phyloP scores from a whole-genome alignment of 2,113 vertebrate species.

The Callipepla californica region DNA sequence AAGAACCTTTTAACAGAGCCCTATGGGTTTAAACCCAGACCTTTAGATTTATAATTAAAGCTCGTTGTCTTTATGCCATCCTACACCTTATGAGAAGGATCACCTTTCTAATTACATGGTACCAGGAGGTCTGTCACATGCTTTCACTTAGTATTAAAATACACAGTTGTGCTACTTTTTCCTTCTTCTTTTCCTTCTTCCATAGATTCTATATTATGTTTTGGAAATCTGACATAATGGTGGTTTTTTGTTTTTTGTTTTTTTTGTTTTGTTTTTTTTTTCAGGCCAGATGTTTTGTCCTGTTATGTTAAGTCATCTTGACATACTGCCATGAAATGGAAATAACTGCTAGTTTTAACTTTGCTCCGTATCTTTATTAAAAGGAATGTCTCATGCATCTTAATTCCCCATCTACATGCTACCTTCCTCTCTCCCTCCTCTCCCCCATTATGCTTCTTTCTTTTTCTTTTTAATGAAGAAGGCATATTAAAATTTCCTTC shows the following conservation, averaged over 20 bases:
- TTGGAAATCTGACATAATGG: conserved; percentile 71
- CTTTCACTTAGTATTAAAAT: conserved; percentile 54
- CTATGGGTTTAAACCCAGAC: conserved; percentile 58
- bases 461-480: conserved; percentile 53
- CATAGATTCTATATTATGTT: conserved; percentile 59
- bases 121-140: conserved; percentile 56
- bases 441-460: conserved; percentile 17
- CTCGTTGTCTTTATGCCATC: conserved; percentile 64
- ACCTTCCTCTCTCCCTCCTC: conserved; percentile 29
- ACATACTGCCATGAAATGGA: conserved; percentile 75
- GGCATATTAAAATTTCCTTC: conserved; percentile 70
- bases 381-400: conserved; percentile 71
- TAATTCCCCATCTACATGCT: conserved; percentile 67
- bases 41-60: conserved; percentile 74
- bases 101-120: conserved; percentile 55
- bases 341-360: conserved; percentile 78
- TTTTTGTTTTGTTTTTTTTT: not conserved
- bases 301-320: conserved; percentile 79
- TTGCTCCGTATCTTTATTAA: conserved; percentile 79
- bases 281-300: conserved; percentile 77
- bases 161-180: conserved; percentile 59
- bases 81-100: conserved; percentile 59
- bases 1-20: conserved; percentile 43
- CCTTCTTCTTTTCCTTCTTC: not conserved
- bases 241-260: no score